Base-by-base conservation (phyloP, 2,797 vertebrate genomes). In the Florisuga fusca region DNA sequence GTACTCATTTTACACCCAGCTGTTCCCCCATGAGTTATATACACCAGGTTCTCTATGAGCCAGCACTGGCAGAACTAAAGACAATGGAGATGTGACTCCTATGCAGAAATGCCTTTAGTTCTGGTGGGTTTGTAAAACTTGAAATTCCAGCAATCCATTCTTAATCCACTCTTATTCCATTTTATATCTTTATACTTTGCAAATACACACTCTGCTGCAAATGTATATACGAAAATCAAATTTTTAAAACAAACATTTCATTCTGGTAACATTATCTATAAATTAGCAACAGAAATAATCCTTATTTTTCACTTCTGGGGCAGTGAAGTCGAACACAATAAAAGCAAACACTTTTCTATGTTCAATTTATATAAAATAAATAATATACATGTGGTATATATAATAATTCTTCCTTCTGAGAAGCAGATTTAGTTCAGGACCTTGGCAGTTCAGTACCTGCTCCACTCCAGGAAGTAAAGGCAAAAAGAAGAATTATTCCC, bases 401-500 rank as follows among this genome's bases (percentile, higher is more conserved):
- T 68, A 79, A 53, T 48, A 62, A 43, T 45, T 57, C 63, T 84
- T 87, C 54, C 43, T 72, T 88, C 78, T 80, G 62, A 81, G 61
- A 90, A 68, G 75, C 15, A 34, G 75, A 79, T 63, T 89, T 61
- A 63, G 20, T 54, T 87, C 69, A 78, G 79, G 58, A 87, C 75
- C 63, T 89, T 79, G 53, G 72, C 66, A 51, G 38, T 41, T 41
- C 38, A 41, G 38, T 96, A 72, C 13, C 13, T 76, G 75, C 64
- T 92, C 43, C 58, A 27, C 59, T 91, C 87, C 58, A 80, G 67
- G 72, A 92, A 93, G 38, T 34, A 27, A 91, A 85, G 61, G 79
- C 83, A 95, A 91, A 88, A 29, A 19, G 77, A 91, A 93, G 54
- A 95, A 81, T 86, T 89, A 93, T 43, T 92, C 67, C 19, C 31